Evolutionary conservation across 2,797 vertebrate genomes (phyloP).

Genomic region (Typhlichthys subterraneus): DNA sequence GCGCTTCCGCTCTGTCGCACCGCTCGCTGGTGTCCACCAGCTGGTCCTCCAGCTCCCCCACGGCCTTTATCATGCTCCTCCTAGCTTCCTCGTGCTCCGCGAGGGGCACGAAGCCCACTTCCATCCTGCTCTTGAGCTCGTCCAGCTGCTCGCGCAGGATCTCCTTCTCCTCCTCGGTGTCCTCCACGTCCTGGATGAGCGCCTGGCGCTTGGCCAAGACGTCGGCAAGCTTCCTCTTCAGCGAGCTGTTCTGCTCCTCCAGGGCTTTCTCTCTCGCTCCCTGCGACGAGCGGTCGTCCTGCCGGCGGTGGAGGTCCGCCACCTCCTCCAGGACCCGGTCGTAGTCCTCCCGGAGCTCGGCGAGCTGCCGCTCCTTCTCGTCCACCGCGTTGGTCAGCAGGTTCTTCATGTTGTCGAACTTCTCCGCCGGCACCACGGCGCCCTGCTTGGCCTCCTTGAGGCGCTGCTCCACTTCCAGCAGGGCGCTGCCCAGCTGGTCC

Average conservation of each 20-base stretch:
- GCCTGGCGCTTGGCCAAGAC: slow-evolving; percentile 81
- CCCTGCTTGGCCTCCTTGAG: slow-evolving; percentile 77
- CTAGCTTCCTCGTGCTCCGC: slow-evolving; percentile 83
- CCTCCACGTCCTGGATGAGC: slow-evolving; percentile 84
- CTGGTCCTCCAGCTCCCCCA: slow-evolving; percentile 86
- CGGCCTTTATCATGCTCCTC: slow-evolving; percentile 71
- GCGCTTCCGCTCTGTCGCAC: slow-evolving; percentile 80
- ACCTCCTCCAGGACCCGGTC: slow-evolving; percentile 82
- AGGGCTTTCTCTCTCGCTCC: slow-evolving; percentile 57
- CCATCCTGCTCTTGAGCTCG: slow-evolving; percentile 79
- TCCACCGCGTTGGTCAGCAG: slow-evolving; percentile 82
- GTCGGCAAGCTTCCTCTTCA: slow-evolving; percentile 81
- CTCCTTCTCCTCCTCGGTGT: slow-evolving; percentile 77
- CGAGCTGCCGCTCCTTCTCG: slow-evolving; percentile 85
- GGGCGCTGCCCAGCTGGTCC: slow-evolving; percentile 70
- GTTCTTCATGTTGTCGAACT: slow-evolving; percentile 91
- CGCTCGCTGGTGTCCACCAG: slow-evolving; percentile 82
- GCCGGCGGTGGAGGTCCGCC: slow-evolving; percentile 78
- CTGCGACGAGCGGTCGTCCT: slow-evolving; percentile 70
- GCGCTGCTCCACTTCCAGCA: slow-evolving; percentile 75
- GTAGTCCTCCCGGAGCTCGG: slow-evolving; percentile 82
- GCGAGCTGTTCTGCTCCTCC: slow-evolving; percentile 77
- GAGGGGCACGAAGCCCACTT: slow-evolving; percentile 82
- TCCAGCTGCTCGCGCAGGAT: slow-evolving; percentile 84
- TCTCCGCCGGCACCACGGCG: slow-evolving; percentile 78